These are phyloP conservation scores for Drosophila persimilis DNA, from an alignment of 1,140 invertebrate species.

Conservation along the genomic window DNA sequence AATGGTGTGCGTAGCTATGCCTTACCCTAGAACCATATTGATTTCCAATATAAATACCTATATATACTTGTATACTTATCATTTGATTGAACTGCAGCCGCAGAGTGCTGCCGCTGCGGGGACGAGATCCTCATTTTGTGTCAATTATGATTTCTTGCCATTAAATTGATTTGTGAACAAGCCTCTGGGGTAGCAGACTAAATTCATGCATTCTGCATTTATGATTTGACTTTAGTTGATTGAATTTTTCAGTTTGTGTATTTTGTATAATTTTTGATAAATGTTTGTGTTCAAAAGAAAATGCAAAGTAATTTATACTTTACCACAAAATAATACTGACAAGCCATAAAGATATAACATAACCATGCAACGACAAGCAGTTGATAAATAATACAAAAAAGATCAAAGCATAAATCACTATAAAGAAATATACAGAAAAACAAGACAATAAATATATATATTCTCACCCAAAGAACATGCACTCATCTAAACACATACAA, in stretches of 20 bases:
- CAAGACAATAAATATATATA: constrained; percentile 59
- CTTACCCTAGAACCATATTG: constrained; percentile 46
- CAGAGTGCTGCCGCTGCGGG: constrained; percentile 10
- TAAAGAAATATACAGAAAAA: constrained; percentile 63
- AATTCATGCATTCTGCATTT: constrained; percentile 72
- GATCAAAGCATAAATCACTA: constrained; percentile 68
- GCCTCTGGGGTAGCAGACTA: constrained; percentile 82
- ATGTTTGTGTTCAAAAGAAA: constrained; percentile 55
- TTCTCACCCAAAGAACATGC: constrained; percentile 38
- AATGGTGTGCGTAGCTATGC: constrained; percentile 65
- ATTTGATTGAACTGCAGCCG: constrained; percentile 25
- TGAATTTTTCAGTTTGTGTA: constrained; percentile 53
- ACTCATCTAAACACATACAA: constrained; percentile 41
- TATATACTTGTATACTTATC: constrained; percentile 9
- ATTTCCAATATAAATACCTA: constrained; percentile 22
- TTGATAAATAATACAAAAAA: constrained; percentile 65
- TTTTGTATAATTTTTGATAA: constrained; percentile 62
- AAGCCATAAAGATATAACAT: constrained; percentile 68
- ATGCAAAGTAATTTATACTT: constrained; percentile 67
- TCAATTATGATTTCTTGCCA: constrained; percentile 36
- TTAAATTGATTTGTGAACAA: constrained; percentile 47
- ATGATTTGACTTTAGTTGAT: constrained; percentile 42
- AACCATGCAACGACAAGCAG: constrained; percentile 63
- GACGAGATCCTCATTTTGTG: constrained; percentile 30
- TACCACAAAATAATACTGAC: constrained; percentile 72